Conservation (phyloP, 2,113 vertebrate species). For the Romanogobio albipinnatus region DNA sequence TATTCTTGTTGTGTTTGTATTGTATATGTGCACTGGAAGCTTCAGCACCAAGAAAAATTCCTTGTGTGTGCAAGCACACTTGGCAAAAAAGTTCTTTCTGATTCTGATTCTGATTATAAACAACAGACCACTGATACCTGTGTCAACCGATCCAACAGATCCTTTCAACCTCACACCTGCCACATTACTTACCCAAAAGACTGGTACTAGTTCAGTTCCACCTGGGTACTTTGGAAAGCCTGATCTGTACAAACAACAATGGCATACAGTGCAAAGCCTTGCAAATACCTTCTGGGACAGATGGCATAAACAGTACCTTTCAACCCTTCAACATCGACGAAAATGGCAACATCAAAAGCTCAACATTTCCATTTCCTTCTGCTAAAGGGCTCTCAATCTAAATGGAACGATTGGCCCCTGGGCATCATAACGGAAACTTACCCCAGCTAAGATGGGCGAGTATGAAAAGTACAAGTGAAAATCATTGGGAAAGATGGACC, state of each 20-base stretch:
- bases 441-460: not conserved
- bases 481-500: not conserved
- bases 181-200: slow-evolving; percentile 40
- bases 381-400: slow-evolving; percentile 18
- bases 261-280: slow-evolving; percentile 14
- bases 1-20: no score
- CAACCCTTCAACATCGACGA: not conserved
- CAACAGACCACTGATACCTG: slow-evolving; percentile 12
- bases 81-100: no score
- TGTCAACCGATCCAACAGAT: slow-evolving; percentile 10
- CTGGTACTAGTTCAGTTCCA: not conserved
- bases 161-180: slow-evolving; percentile 37
- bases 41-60: no score
- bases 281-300: slow-evolving; percentile 23
- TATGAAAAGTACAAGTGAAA: not conserved
- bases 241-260: slow-evolving; percentile 37
- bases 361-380: slow-evolving; percentile 10
- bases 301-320: slow-evolving; percentile 14
- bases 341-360: not conserved
- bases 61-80: no score
- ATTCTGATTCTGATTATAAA: not conserved
- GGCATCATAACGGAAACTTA: slow-evolving; percentile 21
- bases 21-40: no score
- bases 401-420: slow-evolving; percentile 13
- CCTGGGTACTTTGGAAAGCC: not conserved